Base-by-base conservation (phyloP, 1,140 invertebrate genomes). In the Luehdorfia chinensis region DNA sequence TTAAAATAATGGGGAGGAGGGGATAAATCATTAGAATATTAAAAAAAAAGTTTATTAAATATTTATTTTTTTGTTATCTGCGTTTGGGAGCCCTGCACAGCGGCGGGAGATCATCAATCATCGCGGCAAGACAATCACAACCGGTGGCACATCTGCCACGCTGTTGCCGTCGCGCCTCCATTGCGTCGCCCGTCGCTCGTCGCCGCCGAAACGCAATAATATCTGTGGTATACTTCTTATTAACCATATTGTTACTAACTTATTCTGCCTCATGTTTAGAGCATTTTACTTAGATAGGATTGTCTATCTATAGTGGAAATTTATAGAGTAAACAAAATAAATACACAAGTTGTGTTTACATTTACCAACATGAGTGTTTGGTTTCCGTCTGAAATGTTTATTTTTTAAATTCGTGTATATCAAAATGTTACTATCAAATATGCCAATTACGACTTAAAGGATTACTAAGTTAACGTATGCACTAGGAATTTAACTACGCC, bases 111-210 rank as follows among this genome's bases (percentile, higher is more conserved):
- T 84, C 81, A 85, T 85, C 81, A 85, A 84, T 85, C 79, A 85
- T 85, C 66, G 66, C 53, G 67, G 75, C 73, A 85, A 85, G 81
- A 84, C 81, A 85, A 85, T 85, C 81, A 85, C 78, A 85, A 85
- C 79, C 75, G 80, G 73, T 55, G 73, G 74, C 81, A 71, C 81
- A 85, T 85, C 81, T 85, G 81, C 78, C 76, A 61, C 64, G 63
- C 49, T 59, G 52, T 32, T 60, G 53, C 51, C 19, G 48, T 47
- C 47, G 44, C 60, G 47, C 53, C 51, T 57, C 48, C 54, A 59
- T 39, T 50, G 55, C 59, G 59, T 60, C 56, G 51, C 32, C 30
- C 47, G 36, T 41, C 37, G 31, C 14, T 16, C 31, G 31, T 15
- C 12, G n/a, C n/a, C 33, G 21, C 21, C 36, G 19, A 21, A 21